Evolutionary conservation across 64 coral and sea anemone genomes (phyloP).

Genomic region (Porites lutea): DNA sequence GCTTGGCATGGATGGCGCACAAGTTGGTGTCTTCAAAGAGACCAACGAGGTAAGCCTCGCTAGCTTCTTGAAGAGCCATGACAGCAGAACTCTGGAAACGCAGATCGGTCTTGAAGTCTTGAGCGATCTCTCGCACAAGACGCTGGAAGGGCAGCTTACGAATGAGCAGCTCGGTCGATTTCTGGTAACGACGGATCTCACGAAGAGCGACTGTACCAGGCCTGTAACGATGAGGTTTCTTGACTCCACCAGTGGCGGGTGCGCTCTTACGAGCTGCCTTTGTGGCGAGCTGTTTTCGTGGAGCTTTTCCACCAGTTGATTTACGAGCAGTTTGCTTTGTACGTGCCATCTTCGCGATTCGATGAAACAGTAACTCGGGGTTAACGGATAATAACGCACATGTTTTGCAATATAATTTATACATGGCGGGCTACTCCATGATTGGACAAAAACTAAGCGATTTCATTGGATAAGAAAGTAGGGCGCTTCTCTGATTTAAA

Average conservation of each 20-base stretch:
- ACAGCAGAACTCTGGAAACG: slow-evolving; percentile 91
- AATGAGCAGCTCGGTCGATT: slow-evolving; percentile 90
- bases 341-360: neutral
- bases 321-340: slow-evolving; percentile 79
- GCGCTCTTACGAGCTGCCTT: slow-evolving; percentile 86
- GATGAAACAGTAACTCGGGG: no score
- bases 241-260: slow-evolving; percentile 79
- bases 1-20: slow-evolving; percentile 98
- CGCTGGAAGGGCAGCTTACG: slow-evolving; percentile 94
- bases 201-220: slow-evolving; percentile 95
- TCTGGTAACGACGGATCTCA: slow-evolving; percentile 97
- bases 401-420: no score
- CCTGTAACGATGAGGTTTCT: slow-evolving; percentile 94
- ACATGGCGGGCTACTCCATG: no score
- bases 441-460: no score
- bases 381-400: no score
- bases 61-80: slow-evolving; percentile 92
- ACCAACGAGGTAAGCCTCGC: slow-evolving; percentile 93
- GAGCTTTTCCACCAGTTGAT: slow-evolving; percentile 81
- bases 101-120: slow-evolving; percentile 92
- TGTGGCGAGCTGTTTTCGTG: slow-evolving; percentile 73
- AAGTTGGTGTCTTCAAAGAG: slow-evolving; percentile 98
- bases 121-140: slow-evolving; percentile 93
- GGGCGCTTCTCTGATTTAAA: no score
- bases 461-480: no score